phyloP scores from a whole-genome alignment of 2,113 vertebrate genomes.

The Aspidoscelis tigris region DNA sequence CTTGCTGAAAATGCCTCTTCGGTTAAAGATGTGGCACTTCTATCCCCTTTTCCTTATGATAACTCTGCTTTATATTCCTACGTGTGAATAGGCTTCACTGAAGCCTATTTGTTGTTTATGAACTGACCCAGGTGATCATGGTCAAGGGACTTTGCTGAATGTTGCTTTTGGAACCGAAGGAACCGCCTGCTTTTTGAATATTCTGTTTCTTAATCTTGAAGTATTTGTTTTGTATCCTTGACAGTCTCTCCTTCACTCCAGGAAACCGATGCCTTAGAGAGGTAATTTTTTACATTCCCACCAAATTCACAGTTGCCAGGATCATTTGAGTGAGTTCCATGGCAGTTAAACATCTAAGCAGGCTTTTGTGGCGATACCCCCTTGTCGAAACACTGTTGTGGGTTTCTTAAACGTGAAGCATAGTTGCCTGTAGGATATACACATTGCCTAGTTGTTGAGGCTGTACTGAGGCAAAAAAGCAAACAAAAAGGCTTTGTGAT shows the following conservation, averaged over 20 bases:
- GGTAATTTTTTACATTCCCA: background rate
- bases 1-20: no score
- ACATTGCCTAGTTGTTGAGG: background rate
- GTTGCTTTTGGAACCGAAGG: no score
- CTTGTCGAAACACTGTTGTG: background rate
- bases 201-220: background rate
- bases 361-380: background rate
- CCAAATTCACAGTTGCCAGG: background rate
- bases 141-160: no score
- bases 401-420: background rate
- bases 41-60: no score
- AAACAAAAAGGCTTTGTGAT: background rate
- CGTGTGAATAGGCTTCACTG: no score
- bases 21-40: no score
- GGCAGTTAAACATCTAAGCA: background rate
- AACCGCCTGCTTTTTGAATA: background rate
- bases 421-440: background rate
- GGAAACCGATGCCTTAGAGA: background rate
- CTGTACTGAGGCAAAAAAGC: constrained; percentile 3
- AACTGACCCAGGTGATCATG: no score
- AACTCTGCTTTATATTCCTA: no score
- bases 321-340: background rate
- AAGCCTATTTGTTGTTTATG: no score
- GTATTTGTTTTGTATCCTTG: background rate
- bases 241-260: background rate